These are phyloP conservation scores for Pelosia muscerda DNA, from an alignment of 2,888 invertebrate genomes.

Conservation along the genomic window DNA sequence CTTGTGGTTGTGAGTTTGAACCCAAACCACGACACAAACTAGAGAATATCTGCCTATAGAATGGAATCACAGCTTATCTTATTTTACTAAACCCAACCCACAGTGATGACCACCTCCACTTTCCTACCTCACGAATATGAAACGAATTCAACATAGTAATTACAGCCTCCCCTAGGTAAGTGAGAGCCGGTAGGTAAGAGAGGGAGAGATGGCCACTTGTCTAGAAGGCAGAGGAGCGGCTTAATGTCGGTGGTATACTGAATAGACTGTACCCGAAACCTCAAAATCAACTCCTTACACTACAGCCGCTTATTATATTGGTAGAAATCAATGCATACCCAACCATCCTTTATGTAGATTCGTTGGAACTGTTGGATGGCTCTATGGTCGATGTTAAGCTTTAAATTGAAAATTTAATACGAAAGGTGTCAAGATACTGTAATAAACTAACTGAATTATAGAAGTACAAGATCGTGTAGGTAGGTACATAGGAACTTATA, in stretches of 20 bases:
- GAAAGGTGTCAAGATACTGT: conserved; percentile 22
- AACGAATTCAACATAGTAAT: too few relatives aligned
- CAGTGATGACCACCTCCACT: too few relatives aligned
- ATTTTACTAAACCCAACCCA: too few relatives aligned
- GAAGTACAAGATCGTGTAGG: conserved; percentile 20
- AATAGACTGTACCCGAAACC: not conserved
- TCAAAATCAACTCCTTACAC: not conserved
- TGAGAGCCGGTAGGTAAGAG: too few relatives aligned
- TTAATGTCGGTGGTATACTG: too few relatives aligned
- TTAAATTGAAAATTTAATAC: conserved; percentile 21
- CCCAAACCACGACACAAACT: too few relatives aligned
- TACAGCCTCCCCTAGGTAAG: too few relatives aligned
- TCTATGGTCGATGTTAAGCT: conserved; percentile 2
- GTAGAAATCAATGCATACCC: not conserved
- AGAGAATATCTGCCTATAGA: too few relatives aligned
- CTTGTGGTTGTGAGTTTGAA: not conserved
- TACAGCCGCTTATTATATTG: not conserved
- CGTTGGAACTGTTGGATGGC: not conserved
- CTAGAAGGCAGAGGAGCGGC: too few relatives aligned
- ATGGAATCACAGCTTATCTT: too few relatives aligned
- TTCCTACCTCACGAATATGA: too few relatives aligned
- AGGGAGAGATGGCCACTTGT: too few relatives aligned
- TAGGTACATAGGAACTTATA: conserved; percentile 13
- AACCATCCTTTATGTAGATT: conserved; percentile 11
- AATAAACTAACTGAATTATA: conserved; percentile 40